phyloP scores from a whole-genome alignment of 2,113 vertebrate species.

The Gnathochromis pfefferi region DNA sequence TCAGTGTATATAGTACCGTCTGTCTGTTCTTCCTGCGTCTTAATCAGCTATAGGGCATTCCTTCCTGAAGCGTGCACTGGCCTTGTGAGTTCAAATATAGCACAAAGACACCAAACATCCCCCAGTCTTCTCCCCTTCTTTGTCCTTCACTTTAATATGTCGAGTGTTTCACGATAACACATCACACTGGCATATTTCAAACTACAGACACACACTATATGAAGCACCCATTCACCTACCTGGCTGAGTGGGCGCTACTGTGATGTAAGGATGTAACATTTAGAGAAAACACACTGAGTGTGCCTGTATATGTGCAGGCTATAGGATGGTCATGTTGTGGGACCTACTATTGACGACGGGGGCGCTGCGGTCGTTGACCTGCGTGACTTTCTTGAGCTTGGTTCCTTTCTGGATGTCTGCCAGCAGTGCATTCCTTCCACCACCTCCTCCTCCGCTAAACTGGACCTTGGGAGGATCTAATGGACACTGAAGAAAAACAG shows the following conservation, averaged over 20 bases:
- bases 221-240: not conserved
- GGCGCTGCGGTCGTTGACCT: slow-evolving; percentile 87
- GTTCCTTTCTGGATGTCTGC: slow-evolving; percentile 91
- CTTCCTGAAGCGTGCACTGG: slow-evolving; percentile 16
- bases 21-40: not conserved
- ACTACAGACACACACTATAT: not conserved
- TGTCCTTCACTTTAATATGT: not conserved
- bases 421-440: slow-evolving; percentile 80
- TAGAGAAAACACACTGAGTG: not conserved
- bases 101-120: not conserved
- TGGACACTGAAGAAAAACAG: slow-evolving; percentile 18
- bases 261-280: not conserved
- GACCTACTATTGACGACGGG: slow-evolving; percentile 84
- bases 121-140: not conserved
- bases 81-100: not conserved
- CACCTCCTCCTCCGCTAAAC: slow-evolving; percentile 60
- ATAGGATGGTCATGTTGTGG: not conserved
- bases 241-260: not conserved
- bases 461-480: slow-evolving; percentile 35
- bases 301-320: not conserved
- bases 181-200: not conserved
- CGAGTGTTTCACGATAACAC: not conserved
- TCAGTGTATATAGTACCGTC: not conserved
- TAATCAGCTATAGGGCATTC: slow-evolving; percentile 32
- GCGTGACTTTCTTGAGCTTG: slow-evolving; percentile 80